A percentile compares a stretch with the other conserved stretches of the same genome.
Conservation (phyloP, 2,113 vertebrate genomes). For the Mobula hypostoma region DNA sequence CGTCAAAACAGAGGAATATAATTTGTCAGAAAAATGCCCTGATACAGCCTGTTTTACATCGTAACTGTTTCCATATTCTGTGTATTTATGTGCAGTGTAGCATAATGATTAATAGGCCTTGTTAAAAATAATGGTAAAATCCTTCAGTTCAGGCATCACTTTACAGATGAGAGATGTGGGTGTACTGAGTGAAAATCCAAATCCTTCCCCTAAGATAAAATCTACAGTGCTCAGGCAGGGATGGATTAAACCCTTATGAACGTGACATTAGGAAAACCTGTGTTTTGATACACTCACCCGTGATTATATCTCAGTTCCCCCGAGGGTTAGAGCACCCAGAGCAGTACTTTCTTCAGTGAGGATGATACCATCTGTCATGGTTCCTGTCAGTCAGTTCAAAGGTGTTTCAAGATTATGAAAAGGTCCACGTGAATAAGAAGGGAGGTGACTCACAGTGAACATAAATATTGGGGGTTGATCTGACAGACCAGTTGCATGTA, state of each 20-base stretch:
- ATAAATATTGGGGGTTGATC: background rate
- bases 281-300: background rate
- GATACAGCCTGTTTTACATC: constrained; percentile 40
- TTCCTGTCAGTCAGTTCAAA: background rate
- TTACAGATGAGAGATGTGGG: constrained; percentile 4
- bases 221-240: background rate
- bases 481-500: background rate
- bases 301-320: background rate
- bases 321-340: too few species aligned
- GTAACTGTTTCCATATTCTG: constrained; percentile 42
- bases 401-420: background rate
- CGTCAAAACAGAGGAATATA: constrained; percentile 41
- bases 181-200: constrained; percentile 7
- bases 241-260: background rate
- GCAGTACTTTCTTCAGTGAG: background rate
- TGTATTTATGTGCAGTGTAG: constrained; percentile 16
- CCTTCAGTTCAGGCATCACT: constrained; percentile 15
- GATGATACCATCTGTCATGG: background rate
- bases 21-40: constrained; percentile 30
- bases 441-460: background rate
- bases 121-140: constrained; percentile 30
- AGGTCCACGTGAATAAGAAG: background rate
- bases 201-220: background rate
- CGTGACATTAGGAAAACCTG: background rate
- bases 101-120: constrained; percentile 28